Evolutionary conservation across 2,888 invertebrate genomes (phyloP).

Genomic region (Heliconius charithonia): DNA sequence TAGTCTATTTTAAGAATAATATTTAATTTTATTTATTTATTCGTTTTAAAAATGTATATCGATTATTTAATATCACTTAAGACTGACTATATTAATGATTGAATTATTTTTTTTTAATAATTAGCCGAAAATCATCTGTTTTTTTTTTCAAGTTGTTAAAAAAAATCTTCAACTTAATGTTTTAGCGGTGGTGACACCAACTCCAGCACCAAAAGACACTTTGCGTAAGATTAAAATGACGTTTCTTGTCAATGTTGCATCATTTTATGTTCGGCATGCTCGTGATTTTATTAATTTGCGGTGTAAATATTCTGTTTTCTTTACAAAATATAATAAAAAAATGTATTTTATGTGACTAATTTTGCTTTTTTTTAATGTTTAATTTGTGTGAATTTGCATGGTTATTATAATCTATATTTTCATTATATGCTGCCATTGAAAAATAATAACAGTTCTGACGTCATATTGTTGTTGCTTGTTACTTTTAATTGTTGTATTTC

Average conservation of each 20-base stretch:
- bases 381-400: constrained; percentile 26
- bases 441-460: neutral
- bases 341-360: neutral
- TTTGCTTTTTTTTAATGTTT: constrained; percentile 13
- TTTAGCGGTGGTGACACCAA: constrained; percentile 67
- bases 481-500: neutral
- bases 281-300: constrained; percentile 40
- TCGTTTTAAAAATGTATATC: no score
- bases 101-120: no score
- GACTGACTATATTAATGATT: no score
- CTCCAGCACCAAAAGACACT: constrained; percentile 63
- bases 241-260: constrained; percentile 52
- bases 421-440: neutral
- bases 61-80: no score
- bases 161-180: constrained; percentile 42
- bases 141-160: neutral
- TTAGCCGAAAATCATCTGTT: no score
- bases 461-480: neutral
- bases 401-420: constrained; percentile 24
- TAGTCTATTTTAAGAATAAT: neutral
- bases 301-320: neutral
- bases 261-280: constrained; percentile 50
- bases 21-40: no score
- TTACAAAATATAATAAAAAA: neutral
- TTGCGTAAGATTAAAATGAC: constrained; percentile 63